These are phyloP conservation scores for Odontesthes bonariensis DNA, from an alignment of 2,113 vertebrate genomes.

Conservation along the genomic window DNA sequence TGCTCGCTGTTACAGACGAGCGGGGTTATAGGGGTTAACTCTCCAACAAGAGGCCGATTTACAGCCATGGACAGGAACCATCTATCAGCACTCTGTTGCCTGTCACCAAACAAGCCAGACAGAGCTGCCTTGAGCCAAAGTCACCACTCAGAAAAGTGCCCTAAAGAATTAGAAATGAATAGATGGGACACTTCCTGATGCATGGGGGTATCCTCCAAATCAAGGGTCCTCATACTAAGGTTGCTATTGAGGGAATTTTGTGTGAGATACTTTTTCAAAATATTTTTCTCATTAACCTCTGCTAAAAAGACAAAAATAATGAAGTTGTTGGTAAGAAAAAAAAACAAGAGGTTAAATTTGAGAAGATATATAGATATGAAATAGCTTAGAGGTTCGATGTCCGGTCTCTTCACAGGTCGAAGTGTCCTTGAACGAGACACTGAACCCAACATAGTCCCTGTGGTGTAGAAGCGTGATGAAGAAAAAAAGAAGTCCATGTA, in stretches of 20 bases:
- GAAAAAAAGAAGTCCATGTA: background rate
- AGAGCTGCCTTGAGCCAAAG: constrained; percentile 50
- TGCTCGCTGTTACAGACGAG: constrained; percentile 65
- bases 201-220: constrained; percentile 1
- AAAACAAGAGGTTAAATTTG: background rate
- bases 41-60: constrained; percentile 79
- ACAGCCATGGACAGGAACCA: constrained; percentile 71
- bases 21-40: constrained; percentile 77
- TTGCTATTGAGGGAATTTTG: constrained; percentile 18
- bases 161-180: constrained; percentile 48
- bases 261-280: background rate
- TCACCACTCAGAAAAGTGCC: constrained; percentile 39
- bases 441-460: no score
- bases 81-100: constrained; percentile 75
- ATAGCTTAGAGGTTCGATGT: no score
- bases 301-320: background rate
- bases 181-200: constrained; percentile 27
- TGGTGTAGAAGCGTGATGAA: background rate
- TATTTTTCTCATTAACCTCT: background rate
- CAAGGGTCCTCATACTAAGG: constrained; percentile 1
- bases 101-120: constrained; percentile 59
- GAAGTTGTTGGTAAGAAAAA: background rate
- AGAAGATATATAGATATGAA: background rate
- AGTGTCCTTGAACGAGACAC: background rate
- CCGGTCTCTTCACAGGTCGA: no score